Evolutionary conservation across 2,888 invertebrate genomes (phyloP).

Genomic region (Lagria hirta): DNA sequence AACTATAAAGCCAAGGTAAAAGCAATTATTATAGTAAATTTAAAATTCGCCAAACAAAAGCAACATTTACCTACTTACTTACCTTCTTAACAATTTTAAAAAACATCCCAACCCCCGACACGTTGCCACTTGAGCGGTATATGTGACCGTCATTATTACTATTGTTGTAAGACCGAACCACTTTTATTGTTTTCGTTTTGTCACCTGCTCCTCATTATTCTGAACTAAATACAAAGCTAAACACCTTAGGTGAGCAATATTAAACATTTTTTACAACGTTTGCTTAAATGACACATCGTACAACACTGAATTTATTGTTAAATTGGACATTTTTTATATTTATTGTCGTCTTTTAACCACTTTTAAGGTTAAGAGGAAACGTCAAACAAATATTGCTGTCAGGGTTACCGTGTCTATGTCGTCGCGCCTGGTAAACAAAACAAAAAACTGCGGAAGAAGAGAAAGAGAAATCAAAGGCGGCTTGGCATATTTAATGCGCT

Average conservation of each 20-base stretch:
- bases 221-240: constrained; percentile 10
- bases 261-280: constrained; percentile 4
- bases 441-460: constrained; percentile 1
- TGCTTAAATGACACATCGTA: too few species aligned
- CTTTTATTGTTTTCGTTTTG: constrained; percentile 8
- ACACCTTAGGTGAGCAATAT: too few species aligned
- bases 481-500: background rate
- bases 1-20: constrained; percentile 1
- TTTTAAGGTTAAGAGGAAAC: constrained; percentile 6
- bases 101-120: constrained; percentile 79
- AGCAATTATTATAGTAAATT: too few species aligned
- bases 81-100: constrained; percentile 81
- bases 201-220: constrained; percentile 1
- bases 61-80: constrained; percentile 43
- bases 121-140: constrained; percentile 45
- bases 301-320: too few species aligned
- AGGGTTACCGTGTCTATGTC: too few species aligned
- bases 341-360: too few species aligned
- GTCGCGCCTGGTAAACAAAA: too few species aligned
- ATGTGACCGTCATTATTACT: constrained; percentile 44
- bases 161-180: constrained; percentile 1
- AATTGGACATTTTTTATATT: too few species aligned
- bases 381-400: constrained; percentile 3
- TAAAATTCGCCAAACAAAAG: background rate
- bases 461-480: background rate